Conservation (phyloP, 1,140 invertebrate genomes). For the Drosophila hydei region DNA sequence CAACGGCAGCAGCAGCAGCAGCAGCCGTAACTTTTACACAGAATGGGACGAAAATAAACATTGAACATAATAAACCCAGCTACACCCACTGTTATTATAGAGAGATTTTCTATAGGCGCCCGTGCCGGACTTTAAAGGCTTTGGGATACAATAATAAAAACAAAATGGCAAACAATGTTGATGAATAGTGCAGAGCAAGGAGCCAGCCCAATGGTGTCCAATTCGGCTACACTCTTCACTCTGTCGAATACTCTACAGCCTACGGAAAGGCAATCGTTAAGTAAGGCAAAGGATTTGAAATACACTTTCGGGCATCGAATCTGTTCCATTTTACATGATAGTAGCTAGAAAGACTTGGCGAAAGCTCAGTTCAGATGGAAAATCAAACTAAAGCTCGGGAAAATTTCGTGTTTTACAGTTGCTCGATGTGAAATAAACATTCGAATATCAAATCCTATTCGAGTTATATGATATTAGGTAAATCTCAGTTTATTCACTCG, state of each 20-base stretch:
- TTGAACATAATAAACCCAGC: constrained; percentile 39
- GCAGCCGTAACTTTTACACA: constrained; percentile 11
- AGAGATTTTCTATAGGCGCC: constrained; percentile 25
- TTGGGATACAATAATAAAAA: constrained; percentile 27
- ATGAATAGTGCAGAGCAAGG: not conserved
- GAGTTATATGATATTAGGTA: too few species aligned
- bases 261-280: too few species aligned
- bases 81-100: constrained; percentile 17
- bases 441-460: too few species aligned
- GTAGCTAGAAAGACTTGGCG: too few species aligned
- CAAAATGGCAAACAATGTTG: constrained; percentile 21
- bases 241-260: not conserved
- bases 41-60: constrained; percentile 34
- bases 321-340: too few species aligned
- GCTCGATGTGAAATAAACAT: too few species aligned
- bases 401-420: too few species aligned
- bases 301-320: too few species aligned
- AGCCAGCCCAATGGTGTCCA: not conserved
- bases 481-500: too few species aligned
- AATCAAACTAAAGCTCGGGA: too few species aligned
- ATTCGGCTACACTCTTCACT: not conserved
- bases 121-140: constrained; percentile 29
- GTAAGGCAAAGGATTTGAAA: too few species aligned
- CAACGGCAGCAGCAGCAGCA: constrained; percentile 2
- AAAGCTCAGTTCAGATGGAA: too few species aligned